A percentile compares a stretch with the other conserved stretches of the same genome.
phyloP scores from a whole-genome alignment of 2,888 invertebrate species.

The Drosophila hamatofila region DNA sequence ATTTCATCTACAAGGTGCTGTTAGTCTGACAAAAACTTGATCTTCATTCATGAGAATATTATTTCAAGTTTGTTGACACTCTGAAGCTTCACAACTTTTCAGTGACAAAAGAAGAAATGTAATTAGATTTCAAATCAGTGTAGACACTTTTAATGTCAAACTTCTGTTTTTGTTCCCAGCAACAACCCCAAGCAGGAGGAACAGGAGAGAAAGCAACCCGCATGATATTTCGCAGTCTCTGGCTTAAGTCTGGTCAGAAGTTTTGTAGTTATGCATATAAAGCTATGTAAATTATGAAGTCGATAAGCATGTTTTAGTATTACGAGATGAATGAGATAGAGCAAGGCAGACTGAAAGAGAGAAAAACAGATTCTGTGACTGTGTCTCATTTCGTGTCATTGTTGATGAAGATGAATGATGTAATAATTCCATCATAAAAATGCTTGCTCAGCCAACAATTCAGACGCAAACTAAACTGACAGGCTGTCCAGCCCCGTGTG shows the following conservation, averaged over 20 bases:
- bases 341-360: background rate
- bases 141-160: constrained; percentile 26
- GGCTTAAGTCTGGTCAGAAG: constrained; percentile 38
- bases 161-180: constrained; percentile 44
- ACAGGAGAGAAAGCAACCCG: constrained; percentile 38
- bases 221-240: constrained; percentile 53
- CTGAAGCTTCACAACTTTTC: constrained; percentile 36
- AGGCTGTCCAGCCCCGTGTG: constrained; percentile 51
- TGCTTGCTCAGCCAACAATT: constrained; percentile 61
- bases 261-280: constrained; percentile 34
- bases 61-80: constrained; percentile 27
- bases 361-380: constrained; percentile 41
- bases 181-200: constrained; percentile 49
- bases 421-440: constrained; percentile 80
- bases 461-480: constrained; percentile 58
- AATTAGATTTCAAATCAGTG: constrained; percentile 66
- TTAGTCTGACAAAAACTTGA: background rate
- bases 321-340: constrained; percentile 16
- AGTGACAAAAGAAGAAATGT: constrained; percentile 51
- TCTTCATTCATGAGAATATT: background rate
- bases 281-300: constrained; percentile 49
- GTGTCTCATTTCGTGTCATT: constrained; percentile 14
- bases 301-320: constrained; percentile 64
- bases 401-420: constrained; percentile 80
- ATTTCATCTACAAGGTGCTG: background rate